Percentiles rank a stretch among this genome's conserved stretches.
Conservation (phyloP, 2,888 invertebrate genomes). For the Serrognathus titanus region DNA sequence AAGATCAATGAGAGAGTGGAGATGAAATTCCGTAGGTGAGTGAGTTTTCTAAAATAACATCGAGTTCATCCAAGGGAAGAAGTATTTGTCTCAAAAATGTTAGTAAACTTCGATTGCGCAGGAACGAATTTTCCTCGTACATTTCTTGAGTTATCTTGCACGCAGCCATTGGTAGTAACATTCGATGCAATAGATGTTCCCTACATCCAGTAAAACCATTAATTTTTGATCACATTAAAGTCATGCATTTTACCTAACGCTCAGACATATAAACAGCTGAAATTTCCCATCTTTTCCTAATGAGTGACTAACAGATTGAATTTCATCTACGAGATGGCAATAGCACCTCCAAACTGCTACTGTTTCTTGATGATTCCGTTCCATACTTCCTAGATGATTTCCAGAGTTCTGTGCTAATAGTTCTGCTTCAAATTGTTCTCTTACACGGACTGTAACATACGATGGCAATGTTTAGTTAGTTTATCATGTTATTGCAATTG, state of each 20-base stretch:
- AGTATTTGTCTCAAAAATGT: conserved; percentile 89
- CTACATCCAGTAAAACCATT: conserved; percentile 47
- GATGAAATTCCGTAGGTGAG: conserved; percentile 66
- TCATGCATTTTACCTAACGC: conserved; percentile 67
- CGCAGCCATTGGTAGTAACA: conserved; percentile 87
- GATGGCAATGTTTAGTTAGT: conserved; percentile 16
- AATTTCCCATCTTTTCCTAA: conserved; percentile 98
- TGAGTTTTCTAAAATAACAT: conserved; percentile 82
- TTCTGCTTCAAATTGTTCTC: conserved; percentile 76
- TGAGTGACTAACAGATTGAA: conserved; percentile 78
- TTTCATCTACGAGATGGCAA: conserved; percentile 85
- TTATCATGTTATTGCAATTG: conserved; percentile 1
- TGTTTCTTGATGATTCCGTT: conserved; percentile 47
- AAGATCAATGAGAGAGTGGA: conserved; percentile 22
- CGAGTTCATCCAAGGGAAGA: conserved; percentile 84
- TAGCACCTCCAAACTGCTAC: conserved; percentile 82
- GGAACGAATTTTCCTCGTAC: conserved; percentile 95
- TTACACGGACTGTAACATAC: conserved; percentile 63
- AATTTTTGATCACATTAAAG: conserved; percentile 13
- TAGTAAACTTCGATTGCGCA: conserved; percentile 80
- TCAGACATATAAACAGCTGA: conserved; percentile 92
- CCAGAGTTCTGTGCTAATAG: conserved; percentile 59
- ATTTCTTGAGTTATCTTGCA: conserved; percentile 87
- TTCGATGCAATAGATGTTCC: conserved; percentile 84
- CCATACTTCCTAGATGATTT: conserved; percentile 43